Conservation (phyloP, 2,797 vertebrate species). For the Mareca penelope region DNA sequence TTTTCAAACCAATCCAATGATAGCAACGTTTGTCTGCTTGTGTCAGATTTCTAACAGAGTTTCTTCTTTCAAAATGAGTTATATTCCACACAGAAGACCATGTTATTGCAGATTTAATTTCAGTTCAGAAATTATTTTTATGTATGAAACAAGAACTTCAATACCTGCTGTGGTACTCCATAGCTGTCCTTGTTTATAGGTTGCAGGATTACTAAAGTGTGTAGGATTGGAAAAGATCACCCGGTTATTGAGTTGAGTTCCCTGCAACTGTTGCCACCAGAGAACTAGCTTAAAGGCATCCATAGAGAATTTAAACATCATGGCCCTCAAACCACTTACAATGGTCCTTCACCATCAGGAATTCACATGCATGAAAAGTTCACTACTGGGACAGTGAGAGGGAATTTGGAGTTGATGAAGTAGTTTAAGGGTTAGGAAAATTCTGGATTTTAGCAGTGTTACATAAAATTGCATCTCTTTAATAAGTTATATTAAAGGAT, state of each 20-base stretch:
- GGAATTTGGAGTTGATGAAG: neutral
- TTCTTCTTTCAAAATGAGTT: neutral
- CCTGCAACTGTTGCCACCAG: neutral
- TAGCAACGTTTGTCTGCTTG: neutral
- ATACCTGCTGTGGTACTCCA: neutral
- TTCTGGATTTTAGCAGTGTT: neutral
- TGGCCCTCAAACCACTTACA: neutral
- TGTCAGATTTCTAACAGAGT: neutral
- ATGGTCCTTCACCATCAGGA: neutral
- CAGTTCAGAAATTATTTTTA: neutral
- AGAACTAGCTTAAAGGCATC: neutral
- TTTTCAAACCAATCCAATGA: neutral
- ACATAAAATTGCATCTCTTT: neutral
- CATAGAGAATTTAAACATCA: neutral
- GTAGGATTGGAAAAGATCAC: neutral
- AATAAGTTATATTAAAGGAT: neutral
- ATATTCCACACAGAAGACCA: neutral
- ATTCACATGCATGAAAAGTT: neutral
- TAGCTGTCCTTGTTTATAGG: neutral
- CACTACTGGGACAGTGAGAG: neutral
- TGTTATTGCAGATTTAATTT: neutral
- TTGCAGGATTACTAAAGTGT: neutral
- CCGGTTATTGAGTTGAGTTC: neutral
- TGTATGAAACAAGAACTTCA: neutral
- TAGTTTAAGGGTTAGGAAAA: neutral